Conservation (phyloP, 2,888 invertebrate genomes). For the Biston stratarius region DNA sequence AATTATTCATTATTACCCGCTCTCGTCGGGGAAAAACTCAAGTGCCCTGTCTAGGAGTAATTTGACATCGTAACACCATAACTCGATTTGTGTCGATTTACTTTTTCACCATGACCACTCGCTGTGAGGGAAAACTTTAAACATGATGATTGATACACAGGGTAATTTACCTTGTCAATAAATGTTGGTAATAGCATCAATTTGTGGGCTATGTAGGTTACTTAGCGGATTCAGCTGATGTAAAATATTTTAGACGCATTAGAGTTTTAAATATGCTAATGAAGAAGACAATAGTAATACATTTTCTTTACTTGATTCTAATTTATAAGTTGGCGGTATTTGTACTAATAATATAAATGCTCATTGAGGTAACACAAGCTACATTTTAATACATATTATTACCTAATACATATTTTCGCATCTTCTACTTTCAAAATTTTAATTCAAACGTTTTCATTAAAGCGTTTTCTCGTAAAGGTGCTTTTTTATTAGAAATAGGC, state of each 20-base stretch:
- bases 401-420: too few species aligned
- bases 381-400: too few species aligned
- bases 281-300: neutral
- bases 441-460: too few species aligned
- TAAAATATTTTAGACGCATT: slow-evolving; percentile 3
- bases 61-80: slow-evolving; percentile 66
- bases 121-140: slow-evolving; percentile 44
- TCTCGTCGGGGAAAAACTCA: slow-evolving; percentile 72
- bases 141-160: slow-evolving; percentile 36
- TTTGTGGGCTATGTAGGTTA: slow-evolving; percentile 13
- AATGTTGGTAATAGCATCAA: slow-evolving; percentile 23
- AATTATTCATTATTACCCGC: slow-evolving; percentile 81
- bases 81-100: slow-evolving; percentile 67
- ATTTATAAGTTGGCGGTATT: too few species aligned
- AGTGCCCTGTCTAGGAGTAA: slow-evolving; percentile 55
- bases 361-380: too few species aligned
- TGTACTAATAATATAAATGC: too few species aligned
- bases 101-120: slow-evolving; percentile 54
- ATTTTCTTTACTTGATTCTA: too few species aligned
- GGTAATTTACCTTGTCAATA: slow-evolving; percentile 29
- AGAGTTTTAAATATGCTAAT: neutral
- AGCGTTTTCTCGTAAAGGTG: too few species aligned
- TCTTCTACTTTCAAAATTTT: too few species aligned
- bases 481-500: too few species aligned
- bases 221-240: slow-evolving; percentile 13